Base-by-base conservation (phyloP, 2,888 invertebrate genomes). In the Cantharis flavilabris region DNA sequence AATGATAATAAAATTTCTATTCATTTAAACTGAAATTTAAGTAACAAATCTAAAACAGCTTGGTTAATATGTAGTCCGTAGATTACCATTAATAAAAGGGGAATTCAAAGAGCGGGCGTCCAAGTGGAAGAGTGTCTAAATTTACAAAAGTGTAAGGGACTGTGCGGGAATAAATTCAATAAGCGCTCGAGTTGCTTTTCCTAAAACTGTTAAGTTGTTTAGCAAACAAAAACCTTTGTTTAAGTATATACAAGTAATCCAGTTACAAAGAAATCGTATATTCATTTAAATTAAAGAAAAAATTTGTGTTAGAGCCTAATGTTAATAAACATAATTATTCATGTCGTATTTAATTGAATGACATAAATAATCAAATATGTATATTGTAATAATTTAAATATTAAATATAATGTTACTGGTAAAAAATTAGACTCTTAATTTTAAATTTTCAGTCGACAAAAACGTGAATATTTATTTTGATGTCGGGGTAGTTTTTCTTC, bases 401-500 rank as follows among this genome's bases (percentile, higher is more conserved):
- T 49, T n/a, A 49, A 49, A 49, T 49, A 49, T 9, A 49, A 49
- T 7, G 49, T 49, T 49, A 49, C n/a, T 49, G n/a, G 13, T n/a
- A 49, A 49, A 49, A 49, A 49, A 49, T 49, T 49, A 49, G n/a
- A 9, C n/a, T 49, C 18, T 65, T 10, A 16, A 18, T 11, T 20
- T 65, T 18, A 18, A 65, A 20, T 65, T 49, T 49, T 49, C 49
- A 49, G n/a, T n/a, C 49, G 10, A 65, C 65, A 23, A 65, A 65
- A 65, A 20, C 30, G 33, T 16, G 62, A 64, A 70, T 20, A 30
- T 73, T 73, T 62, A 72, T 49, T 14, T 69, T 75, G 69, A 80
- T 78, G 79, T 81, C 79, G 80, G 78, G 80, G 76, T 78, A 77
- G 72, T 82, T 81, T 81, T 80, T 79, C 81, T 81, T 83, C 82